These are phyloP conservation scores for Neoaliturus tenellus DNA, from an alignment of 2,888 invertebrate genomes.

Conservation along the genomic window DNA sequence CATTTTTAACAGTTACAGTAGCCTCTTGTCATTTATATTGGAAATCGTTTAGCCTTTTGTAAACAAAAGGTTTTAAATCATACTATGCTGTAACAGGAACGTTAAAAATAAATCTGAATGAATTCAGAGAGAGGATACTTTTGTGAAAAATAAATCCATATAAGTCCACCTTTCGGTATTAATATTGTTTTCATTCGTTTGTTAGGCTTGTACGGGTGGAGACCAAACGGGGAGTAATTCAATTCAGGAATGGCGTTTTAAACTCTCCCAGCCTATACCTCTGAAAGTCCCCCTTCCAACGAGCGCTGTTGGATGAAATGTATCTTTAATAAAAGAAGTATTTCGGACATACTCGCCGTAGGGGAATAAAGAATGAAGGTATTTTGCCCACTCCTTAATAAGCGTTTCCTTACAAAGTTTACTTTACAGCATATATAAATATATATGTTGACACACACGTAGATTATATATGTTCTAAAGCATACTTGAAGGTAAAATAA, in stretches of 20 bases:
- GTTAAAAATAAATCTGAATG: too few relatives aligned
- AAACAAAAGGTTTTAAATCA: too few relatives aligned
- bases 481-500: too few relatives aligned
- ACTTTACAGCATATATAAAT: too few relatives aligned
- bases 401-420: too few relatives aligned
- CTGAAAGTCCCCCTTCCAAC: neutral
- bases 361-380: neutral
- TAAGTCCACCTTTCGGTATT: neutral
- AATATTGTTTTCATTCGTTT: neutral
- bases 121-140: neutral
- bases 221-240: neutral
- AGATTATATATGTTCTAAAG: too few relatives aligned
- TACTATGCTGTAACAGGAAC: too few relatives aligned
- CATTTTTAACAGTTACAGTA: too few relatives aligned
- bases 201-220: neutral
- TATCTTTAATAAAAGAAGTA: neutral
- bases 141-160: neutral
- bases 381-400: neutral
- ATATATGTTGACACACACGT: too few relatives aligned
- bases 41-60: too few relatives aligned
- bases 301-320: neutral
- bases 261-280: neutral
- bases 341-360: neutral
- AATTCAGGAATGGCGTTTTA: neutral
- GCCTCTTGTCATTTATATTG: too few relatives aligned